Base-by-base conservation (phyloP, 2,797 vertebrate genomes). In the Decapterus maruadsi region DNA sequence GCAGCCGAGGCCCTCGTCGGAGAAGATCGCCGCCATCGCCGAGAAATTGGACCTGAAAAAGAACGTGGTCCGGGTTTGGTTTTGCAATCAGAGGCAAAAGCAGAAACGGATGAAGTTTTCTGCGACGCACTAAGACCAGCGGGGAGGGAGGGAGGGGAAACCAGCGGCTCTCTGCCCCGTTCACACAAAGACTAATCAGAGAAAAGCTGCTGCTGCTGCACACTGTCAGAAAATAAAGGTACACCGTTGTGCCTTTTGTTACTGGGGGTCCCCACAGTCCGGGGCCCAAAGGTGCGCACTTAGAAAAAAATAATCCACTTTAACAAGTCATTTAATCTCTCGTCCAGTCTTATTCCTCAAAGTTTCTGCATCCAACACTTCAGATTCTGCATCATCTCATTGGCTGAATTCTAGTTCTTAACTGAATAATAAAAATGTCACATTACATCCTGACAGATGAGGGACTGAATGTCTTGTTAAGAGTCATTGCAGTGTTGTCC, bases 91-190 rank as follows among this genome's bases (percentile, higher is more conserved):
- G 93, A 93, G 97, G 95, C 97, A 98, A 92, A 98, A 98, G 90
- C 97, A 98, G 93, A 98, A 98, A 95, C 91, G 97, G 77, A 98
- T 98, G 97, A 98, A 98, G 91, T 98, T 98, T 92, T 98, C 97
- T 72, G 97, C 97, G 31, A 94, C 96, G 72, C 97, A 97, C 92
- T 97, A 95, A 92, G 62, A 67, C 14, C 63, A 13, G 54, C n/a
- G 8, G 5, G n/a, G 46, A n/a, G 8, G 8, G 5, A 16, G 46
- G 22, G 11, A 7, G 50, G 50, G 20, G n/a, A 7, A 6, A 26
- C 17, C 10, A 22, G 10, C 26, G 43, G 9, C 50, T 45, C 66
- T 70, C 71, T 58, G 74, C 60, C 67, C 73, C 81, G 46, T 71
- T 81, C 62, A 22, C 59, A 61, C 2, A 86, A n/a, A 77, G 81